These are phyloP conservation scores for Cyrtodaria siliqua DNA, from an alignment of 2,888 invertebrate species.

Conservation along the genomic window DNA sequence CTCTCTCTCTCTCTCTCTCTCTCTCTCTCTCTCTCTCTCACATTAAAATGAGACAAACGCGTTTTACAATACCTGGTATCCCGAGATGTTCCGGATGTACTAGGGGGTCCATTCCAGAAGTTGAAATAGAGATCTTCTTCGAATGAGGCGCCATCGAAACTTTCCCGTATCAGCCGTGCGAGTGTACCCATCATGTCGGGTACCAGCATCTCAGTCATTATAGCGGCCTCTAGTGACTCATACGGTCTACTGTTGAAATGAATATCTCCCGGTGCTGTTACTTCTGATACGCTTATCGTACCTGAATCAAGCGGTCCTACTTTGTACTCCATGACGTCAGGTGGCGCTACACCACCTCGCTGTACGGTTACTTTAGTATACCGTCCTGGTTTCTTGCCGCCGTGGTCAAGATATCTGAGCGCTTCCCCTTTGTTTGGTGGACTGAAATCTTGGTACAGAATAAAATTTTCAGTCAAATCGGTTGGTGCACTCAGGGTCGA, in stretches of 20 bases:
- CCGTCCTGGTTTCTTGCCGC: conserved; percentile 63
- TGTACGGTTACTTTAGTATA: conserved; percentile 65
- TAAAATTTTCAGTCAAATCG: conserved; percentile 57
- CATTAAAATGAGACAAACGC: too few species aligned
- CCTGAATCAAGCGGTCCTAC: conserved; percentile 64
- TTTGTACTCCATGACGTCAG: conserved; percentile 71
- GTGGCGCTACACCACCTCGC: conserved; percentile 49
- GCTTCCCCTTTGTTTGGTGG: conserved; percentile 64
- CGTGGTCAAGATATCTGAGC: conserved; percentile 54
- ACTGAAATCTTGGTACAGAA: conserved; percentile 60
- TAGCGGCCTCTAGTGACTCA: conserved; percentile 56
- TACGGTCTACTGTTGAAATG: conserved; percentile 69
- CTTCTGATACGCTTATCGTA: conserved; percentile 25
- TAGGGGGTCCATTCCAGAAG: conserved; percentile 59
- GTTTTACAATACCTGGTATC: conserved; percentile 62
- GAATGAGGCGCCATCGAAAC: conserved; percentile 65
- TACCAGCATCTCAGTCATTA: conserved; percentile 49
- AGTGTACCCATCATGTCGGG: conserved; percentile 45
- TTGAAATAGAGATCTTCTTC: conserved; percentile 58
- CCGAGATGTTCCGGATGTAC: conserved; percentile 38
- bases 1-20: too few species aligned
- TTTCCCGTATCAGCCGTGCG: conserved; percentile 56
- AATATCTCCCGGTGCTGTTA: conserved; percentile 56
- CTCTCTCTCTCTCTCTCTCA: too few species aligned
- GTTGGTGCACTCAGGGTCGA: conserved; percentile 38